Percentiles rank a stretch among this genome's conserved stretches.
These are phyloP conservation scores for Griposia aprilina DNA, from an alignment of 2,888 invertebrate genomes.

Conservation along the genomic window DNA sequence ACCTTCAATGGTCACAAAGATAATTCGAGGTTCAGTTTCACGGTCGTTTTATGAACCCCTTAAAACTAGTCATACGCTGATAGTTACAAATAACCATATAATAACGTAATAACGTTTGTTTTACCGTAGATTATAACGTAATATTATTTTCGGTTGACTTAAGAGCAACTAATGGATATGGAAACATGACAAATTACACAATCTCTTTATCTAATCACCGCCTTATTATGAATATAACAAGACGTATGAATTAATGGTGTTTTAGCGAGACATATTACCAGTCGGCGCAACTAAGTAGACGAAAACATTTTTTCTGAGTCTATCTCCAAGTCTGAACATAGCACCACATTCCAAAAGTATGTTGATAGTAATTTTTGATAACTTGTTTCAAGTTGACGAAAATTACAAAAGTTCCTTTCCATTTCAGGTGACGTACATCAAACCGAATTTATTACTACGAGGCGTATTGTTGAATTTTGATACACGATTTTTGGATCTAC, in stretches of 20 bases:
- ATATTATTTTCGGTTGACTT: conserved; percentile 45
- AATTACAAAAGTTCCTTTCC: conserved; percentile 47
- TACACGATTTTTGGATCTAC: conserved; percentile 62
- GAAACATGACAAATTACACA: conserved; percentile 56
- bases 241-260: conserved; percentile 50
- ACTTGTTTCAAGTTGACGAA: conserved; percentile 53
- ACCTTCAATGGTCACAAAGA: conserved; percentile 64
- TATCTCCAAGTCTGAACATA: conserved; percentile 41
- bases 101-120: conserved; percentile 32
- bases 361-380: conserved; percentile 50
- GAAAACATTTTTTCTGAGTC: neutral
- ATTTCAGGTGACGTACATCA: conserved; percentile 66
- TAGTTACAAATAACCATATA: conserved; percentile 34
- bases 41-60: conserved; percentile 45
- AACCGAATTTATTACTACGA: conserved; percentile 67
- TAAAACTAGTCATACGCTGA: conserved; percentile 47
- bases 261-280: conserved; percentile 45
- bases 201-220: conserved; percentile 36
- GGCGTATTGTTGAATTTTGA: conserved; percentile 64
- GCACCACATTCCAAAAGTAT: conserved; percentile 75
- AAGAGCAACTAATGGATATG: conserved; percentile 49
- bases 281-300: conserved; percentile 12
- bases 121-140: conserved; percentile 28
- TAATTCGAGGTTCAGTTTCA: conserved; percentile 55
- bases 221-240: conserved; percentile 39